These are phyloP conservation scores for Tenualosa ilisha DNA, from an alignment of 2,797 vertebrate genomes.

Conservation along the genomic window DNA sequence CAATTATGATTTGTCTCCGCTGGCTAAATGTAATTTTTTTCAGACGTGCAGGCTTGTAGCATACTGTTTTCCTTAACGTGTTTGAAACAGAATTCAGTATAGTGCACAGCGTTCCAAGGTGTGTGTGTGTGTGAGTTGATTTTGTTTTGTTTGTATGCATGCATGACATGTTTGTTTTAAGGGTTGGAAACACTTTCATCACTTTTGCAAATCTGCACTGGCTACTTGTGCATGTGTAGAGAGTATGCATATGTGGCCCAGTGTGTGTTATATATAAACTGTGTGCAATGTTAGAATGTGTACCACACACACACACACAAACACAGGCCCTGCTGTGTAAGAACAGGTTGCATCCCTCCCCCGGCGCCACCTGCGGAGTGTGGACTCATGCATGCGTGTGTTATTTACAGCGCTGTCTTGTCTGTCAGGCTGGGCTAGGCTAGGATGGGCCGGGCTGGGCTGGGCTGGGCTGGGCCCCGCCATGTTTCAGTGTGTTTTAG, in stretches of 20 bases:
- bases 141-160: neutral
- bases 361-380: slow-evolving; percentile 6
- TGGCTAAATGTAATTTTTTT: neutral
- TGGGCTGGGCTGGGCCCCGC: neutral
- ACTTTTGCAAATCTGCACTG: neutral
- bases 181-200: slow-evolving; percentile 5
- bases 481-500: slow-evolving; percentile 31
- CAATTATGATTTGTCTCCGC: slow-evolving; percentile 13
- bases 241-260: neutral
- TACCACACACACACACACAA: slow-evolving; percentile 13
- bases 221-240: neutral
- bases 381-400: neutral
- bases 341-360: slow-evolving; percentile 29
- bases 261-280: slow-evolving; percentile 21
- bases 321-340: slow-evolving; percentile 9
- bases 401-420: slow-evolving; percentile 27
- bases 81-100: neutral
- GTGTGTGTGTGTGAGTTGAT: neutral
- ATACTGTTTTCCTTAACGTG: neutral
- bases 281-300: neutral
- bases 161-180: neutral
- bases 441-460: too few species aligned
- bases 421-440: neutral
- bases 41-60: neutral
- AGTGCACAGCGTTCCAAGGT: neutral